Base-by-base conservation (phyloP, 2,113 vertebrate species). In the Protobothrops mucrosquamatus region DNA sequence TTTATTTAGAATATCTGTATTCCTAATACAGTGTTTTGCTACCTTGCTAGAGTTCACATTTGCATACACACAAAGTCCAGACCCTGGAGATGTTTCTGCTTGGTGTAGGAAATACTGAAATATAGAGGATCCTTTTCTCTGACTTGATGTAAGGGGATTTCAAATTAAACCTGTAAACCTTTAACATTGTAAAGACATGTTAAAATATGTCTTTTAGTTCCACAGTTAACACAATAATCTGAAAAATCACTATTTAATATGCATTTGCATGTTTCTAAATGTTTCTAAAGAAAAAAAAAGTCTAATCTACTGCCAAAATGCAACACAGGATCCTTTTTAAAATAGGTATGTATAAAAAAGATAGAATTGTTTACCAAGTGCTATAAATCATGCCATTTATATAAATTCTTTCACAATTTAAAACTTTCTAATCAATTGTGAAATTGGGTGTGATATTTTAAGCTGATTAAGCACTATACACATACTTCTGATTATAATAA, bases 1-100 rank as follows among this genome's bases (percentile, higher is more conserved):
- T 0, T 0, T 86, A 0, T 87, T 34, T 89, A 57, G 0, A 85
- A 5, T 0, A 0, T 18, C 12, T 46, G 14, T 56, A 85, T 29
- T 14, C 43, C 34, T 89, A 24, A 46, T 0, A 39, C 29, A 46
- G 22, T 15, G 11, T 59, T 24, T 39, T 89, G 24, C 10, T 11
- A 46, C 22, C 14, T 39, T 88, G 4, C 15, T 88, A 55, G 3
- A 23, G n/a, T 22, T 11, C 18, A 56, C 34, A 20, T 89, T 61
- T 89, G 56, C 12, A 46, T 46, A 43, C 2, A 26, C 2, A 61
- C 10, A 55, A 29, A 29, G 22, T 89, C n/a, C n/a, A 39, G 9
- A 89, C 9, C 4, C n/a, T 59, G 23, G 34, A 89, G 2, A 26
- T 59, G 34, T 43, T 57, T 39, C 55, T 89, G 56, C 88, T 89